Evolutionary conservation across 1,140 invertebrate species (phyloP), one percentile per base, ranked within the genome.

Genomic region (Nephotettix cincticeps): DNA sequence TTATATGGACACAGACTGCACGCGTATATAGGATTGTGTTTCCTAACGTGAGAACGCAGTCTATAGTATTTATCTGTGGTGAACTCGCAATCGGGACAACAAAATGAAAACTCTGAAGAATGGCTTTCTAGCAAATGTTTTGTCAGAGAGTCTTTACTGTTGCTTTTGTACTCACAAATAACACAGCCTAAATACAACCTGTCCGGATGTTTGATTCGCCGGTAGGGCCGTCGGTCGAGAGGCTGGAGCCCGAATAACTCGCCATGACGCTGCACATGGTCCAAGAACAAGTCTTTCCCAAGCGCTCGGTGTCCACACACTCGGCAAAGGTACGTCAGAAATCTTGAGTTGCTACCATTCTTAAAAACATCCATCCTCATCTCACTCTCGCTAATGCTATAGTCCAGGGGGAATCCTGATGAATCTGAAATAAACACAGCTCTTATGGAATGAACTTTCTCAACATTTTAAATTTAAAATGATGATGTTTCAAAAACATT

Each of bases 371-470:
- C 23, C 27, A 25, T 3, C 11, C 28, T 25, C 28, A n/a, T 3
- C 23, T 9, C 14, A 17, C 13, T 63, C 3, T 25, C 14, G 3
- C 27, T 25, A 6, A 6, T 9, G 4, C 23, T 3, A 27, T 17
- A n/a, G 9, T 3, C 23, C n/a, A n/a, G n/a, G 19, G 13, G 3
- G 64, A 11, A 67, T 14, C 19, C 21, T 30, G 19, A 40, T 43
- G 3, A 11, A 28, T 28, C 19, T 66, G 63, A 27, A 61, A 30
- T 56, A 65, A 71, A n/a, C 21, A 14, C 69, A n/a, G n/a, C 6
- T 54, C 6, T n/a, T 54, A 54, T 54, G n/a, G 47, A 54, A n/a
- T n/a, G n/a, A n/a, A n/a, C n/a, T n/a, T n/a, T n/a, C n/a, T n/a
- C n/a, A n/a, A n/a, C n/a, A n/a, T n/a, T n/a, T n/a, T n/a, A n/a